Evolutionary conservation across 2,113 vertebrate species (phyloP), one percentile per base, ranked within the genome.

Genomic region (Oreotrochilus melanogaster): DNA sequence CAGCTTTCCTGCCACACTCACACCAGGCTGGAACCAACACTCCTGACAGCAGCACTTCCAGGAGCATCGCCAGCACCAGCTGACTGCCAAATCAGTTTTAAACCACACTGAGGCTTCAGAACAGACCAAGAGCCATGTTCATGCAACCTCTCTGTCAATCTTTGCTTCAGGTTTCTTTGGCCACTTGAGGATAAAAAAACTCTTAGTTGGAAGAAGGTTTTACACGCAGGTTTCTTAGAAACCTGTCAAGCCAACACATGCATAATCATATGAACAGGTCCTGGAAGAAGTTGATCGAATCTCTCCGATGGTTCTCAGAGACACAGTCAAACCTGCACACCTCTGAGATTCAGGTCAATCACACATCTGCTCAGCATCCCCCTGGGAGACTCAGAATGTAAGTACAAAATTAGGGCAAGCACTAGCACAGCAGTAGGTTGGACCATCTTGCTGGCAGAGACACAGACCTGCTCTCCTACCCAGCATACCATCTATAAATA

Each of bases 341-440:
- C 90, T 94, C 74, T 0, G 1, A 94, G 88, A 95, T 67, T 90
- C 90, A 96, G 89, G 94, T 94, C 92, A 97, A 87, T 72, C 93
- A 84, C 72, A 75, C 90, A 93, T 87, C 89, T 96, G 90, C 45
- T 86, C 86, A 78, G 48, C 48, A 60, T 74, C 73, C 69, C 51
- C 54, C 33, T 39, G 69, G 79, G 92, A 96, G 72, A 65, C 30
- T 86, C 60, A 64, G 60, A 86, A 90, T 23, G n/a, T 35, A 75
- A 93, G 82, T 83, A 72, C 57, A 96, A 94, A 97, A 96, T 92
- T 92, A 96, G 93, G 90, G 88, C 94, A 96, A 92, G 70, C 51
- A 45, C n/a, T 84, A 60, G 76, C 92, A 78, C 93, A 90, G 87
- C 93, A 96, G 91, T 81, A 91, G 65, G 84, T 57, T 91, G 28